These are phyloP conservation scores for Gonioctena quinquepunctata DNA, from an alignment of 1,140 invertebrate genomes.

Conservation along the genomic window DNA sequence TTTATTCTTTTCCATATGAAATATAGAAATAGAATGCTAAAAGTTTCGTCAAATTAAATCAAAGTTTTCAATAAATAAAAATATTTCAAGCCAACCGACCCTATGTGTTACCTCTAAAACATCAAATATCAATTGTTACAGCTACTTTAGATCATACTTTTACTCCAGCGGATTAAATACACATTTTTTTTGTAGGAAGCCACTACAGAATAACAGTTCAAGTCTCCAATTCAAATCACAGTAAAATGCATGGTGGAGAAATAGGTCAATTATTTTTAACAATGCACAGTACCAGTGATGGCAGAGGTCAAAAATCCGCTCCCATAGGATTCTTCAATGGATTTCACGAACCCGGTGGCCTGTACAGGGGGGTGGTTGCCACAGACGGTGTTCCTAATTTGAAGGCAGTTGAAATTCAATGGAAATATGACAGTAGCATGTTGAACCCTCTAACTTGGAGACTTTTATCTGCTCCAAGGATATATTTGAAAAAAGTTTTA, in stretches of 20 bases:
- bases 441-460: conserved; percentile 85
- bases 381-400: conserved; percentile 68
- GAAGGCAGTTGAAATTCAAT: conserved; percentile 69
- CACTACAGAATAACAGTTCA: conserved; percentile 76
- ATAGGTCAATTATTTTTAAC: conserved; percentile 72
- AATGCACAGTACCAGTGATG: conserved; percentile 62
- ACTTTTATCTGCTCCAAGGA: conserved; percentile 69
- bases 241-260: conserved; percentile 74
- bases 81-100: too few species aligned
- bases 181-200: conserved; percentile 58
- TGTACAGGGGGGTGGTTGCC: conserved; percentile 70
- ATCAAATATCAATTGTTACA: too few species aligned
- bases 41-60: too few species aligned
- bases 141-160: too few species aligned
- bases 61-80: too few species aligned
- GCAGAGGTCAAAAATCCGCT: conserved; percentile 42
- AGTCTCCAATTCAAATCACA: conserved; percentile 73
- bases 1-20: too few species aligned
- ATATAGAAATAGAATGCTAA: too few species aligned
- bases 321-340: conserved; percentile 44
- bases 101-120: too few species aligned
- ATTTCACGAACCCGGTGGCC: conserved; percentile 69
- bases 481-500: conserved; percentile 71
- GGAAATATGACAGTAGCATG: conserved; percentile 75
- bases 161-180: too few species aligned